Conservation (phyloP, 2,113 vertebrate genomes). For the Cyrtonyx montezumae region DNA sequence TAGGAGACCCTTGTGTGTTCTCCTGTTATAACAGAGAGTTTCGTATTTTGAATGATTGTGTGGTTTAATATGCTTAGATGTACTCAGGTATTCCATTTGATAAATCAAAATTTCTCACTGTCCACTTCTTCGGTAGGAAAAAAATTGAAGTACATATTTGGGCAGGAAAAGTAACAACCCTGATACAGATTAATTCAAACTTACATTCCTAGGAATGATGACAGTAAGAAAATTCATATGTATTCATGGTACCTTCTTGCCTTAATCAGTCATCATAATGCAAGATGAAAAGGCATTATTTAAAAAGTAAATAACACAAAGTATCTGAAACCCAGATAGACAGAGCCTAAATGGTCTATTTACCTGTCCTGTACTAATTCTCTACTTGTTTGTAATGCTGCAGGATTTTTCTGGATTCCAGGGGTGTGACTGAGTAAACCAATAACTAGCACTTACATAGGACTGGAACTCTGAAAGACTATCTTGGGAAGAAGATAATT, state of each 20-base stretch:
- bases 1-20: background rate
- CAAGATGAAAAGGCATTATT: constrained; percentile 24
- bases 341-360: constrained; percentile 4
- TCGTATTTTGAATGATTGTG: background rate
- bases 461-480: background rate
- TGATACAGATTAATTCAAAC: background rate
- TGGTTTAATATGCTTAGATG: background rate
- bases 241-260: background rate
- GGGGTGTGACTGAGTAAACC: background rate
- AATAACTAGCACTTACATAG: background rate
- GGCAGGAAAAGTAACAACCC: background rate
- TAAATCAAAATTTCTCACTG: background rate
- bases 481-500: background rate
- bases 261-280: constrained; percentile 33
- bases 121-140: background rate
- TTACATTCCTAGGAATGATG: background rate
- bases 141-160: background rate
- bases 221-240: background rate
- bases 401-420: background rate
- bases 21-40: background rate
- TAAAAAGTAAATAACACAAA: constrained; percentile 14
- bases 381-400: background rate
- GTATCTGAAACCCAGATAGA: background rate
- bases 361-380: background rate
- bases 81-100: constrained; percentile 1